Evolutionary conservation across 2,113 vertebrate genomes (phyloP), one percentile per base, ranked within the genome.

Genomic region (Nycticryphes semicollaris): DNA sequence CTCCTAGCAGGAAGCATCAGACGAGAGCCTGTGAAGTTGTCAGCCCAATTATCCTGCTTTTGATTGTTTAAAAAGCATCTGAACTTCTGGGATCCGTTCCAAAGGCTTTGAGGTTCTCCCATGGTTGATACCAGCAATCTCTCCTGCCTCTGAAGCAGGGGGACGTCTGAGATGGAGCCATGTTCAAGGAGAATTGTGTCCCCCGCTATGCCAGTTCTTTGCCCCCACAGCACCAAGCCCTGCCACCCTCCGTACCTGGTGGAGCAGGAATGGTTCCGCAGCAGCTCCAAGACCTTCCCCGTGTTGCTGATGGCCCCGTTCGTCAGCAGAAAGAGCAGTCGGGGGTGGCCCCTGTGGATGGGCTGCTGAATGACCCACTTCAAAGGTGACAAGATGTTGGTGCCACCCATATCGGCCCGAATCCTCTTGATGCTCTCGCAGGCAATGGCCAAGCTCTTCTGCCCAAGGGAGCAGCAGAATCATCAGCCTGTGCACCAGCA

Each of bases 361-460:
- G 99, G 99, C 98, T 99, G 99, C 60, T 98, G 98, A 70, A 98
- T 87, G 83, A 99, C 80, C 99, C 99, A 99, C 91, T 97, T 98
- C 77, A 99, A 97, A 0, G 99, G 99, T 0, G 98, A 96, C 18
- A 99, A 88, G 94, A 99, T 53, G 95, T 99, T 99, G 94, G 98
- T 99, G 23, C 98, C 98, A 2, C 99, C 99, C 99, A 99, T 99
- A 87, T 99, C 99, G 0, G 99, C 99, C 20, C 35, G 96, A 77
- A 99, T 98, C 84, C 95, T 99, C 97, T 96, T 97, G 92, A 99
- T 90, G 92, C 98, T 98, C 24, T 99, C 98, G 16, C 99, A 99
- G 30, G 99, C 99, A 2, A 96, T 7, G 12, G 98, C 97, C 97
- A 99, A 82, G 50, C 95, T 98, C 57, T 99, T 99, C 99, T 99